phyloP scores from a whole-genome alignment of 1,140 invertebrate genomes.

The Magallana angulata region DNA sequence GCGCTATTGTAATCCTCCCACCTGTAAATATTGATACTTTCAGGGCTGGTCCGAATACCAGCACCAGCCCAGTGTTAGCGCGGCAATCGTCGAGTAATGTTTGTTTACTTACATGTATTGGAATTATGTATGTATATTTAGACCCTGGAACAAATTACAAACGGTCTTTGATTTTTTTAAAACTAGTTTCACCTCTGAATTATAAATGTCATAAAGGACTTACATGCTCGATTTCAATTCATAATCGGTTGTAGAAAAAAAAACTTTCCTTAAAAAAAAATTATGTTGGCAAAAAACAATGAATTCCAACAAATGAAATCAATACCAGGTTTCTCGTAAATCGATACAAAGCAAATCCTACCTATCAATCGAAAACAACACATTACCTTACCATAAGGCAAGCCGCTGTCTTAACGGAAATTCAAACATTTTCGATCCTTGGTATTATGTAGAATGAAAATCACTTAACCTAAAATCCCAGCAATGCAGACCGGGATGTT shows the following conservation, averaged over 20 bases:
- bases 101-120: too few species aligned
- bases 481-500: too few species aligned
- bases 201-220: too few species aligned
- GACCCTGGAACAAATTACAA: too few species aligned
- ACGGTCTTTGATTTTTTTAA: too few species aligned
- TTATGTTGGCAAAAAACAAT: not conserved
- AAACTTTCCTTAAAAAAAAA: too few species aligned
- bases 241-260: too few species aligned
- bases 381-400: not conserved
- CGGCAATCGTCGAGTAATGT: not conserved
- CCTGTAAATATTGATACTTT: constrained; percentile 13
- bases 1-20: not conserved
- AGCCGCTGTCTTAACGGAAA: not conserved
- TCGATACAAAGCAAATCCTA: not conserved
- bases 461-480: constrained; percentile 1
- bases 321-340: not conserved
- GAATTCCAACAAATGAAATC: not conserved
- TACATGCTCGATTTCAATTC: too few species aligned
- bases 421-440: not conserved
- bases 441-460: constrained; percentile 4
- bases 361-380: not conserved
- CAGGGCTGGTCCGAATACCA: not conserved
- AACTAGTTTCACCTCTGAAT: too few species aligned
- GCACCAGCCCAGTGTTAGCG: not conserved
- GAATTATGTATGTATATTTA: too few species aligned